Evolutionary conservation across 2,888 invertebrate species (phyloP).

Genomic region (Melanargia galathea): DNA sequence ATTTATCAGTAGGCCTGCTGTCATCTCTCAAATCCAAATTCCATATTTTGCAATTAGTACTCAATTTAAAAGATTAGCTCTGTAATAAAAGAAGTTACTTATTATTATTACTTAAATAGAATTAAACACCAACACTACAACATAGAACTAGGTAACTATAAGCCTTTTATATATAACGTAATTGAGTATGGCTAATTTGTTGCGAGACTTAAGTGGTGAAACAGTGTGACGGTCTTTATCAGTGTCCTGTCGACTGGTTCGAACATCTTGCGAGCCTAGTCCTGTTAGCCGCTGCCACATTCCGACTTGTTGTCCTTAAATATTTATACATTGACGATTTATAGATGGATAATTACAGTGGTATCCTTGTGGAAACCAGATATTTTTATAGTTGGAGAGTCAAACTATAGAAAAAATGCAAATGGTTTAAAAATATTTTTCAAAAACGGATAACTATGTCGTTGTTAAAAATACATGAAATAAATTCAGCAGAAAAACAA

Average conservation of each 20-base stretch:
- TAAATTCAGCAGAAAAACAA: neutral
- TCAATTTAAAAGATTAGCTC: too few relatives aligned
- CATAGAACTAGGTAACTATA: neutral
- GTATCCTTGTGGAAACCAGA: constrained; percentile 22
- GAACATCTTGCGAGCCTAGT: constrained; percentile 53
- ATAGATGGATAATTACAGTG: constrained; percentile 32
- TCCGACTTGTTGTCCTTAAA: constrained; percentile 35
- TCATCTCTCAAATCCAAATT: too few relatives aligned
- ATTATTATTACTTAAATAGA: too few relatives aligned
- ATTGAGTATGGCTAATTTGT: constrained; percentile 41
- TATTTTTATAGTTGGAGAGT: constrained; percentile 24
- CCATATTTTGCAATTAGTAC: too few relatives aligned
- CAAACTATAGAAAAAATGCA: constrained; percentile 16
- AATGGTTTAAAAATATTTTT: neutral
- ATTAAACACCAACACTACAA: too few relatives aligned
- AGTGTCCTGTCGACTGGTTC: constrained; percentile 51
- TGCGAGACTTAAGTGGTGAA: constrained; percentile 40
- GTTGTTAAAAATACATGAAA: neutral
- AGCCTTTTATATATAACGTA: constrained; percentile 23
- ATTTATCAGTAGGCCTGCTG: too few relatives aligned
- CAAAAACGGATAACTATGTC: neutral
- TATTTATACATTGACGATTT: constrained; percentile 37
- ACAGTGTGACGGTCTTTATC: constrained; percentile 44
- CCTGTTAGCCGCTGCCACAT: constrained; percentile 32
- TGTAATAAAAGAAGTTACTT: too few relatives aligned